Percentiles rank a stretch among this genome's conserved stretches.
phyloP scores from a whole-genome alignment of 2,888 invertebrate species.

The Tenthredo scrophulariae region DNA sequence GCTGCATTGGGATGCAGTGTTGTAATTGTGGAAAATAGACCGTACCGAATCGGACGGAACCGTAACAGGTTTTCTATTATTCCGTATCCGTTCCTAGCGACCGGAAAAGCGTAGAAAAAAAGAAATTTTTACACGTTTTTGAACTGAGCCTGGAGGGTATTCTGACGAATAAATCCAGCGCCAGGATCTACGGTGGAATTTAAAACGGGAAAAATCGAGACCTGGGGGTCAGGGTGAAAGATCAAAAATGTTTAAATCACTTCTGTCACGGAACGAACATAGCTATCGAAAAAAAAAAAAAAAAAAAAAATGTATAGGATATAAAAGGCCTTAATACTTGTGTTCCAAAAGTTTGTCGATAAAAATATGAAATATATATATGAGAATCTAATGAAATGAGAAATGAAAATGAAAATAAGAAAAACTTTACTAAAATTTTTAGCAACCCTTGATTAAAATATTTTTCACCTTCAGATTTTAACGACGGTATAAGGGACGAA shows the following conservation, averaged over 20 bases:
- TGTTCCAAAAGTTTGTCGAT: background rate
- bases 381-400: no score
- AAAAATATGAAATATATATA: no score
- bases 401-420: no score
- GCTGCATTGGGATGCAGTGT: background rate
- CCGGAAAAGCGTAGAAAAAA: slow-evolving; percentile 24
- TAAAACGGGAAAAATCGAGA: background rate
- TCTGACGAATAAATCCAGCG: background rate
- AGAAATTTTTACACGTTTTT: background rate
- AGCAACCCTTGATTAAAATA: slow-evolving; percentile 10
- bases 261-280: background rate
- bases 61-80: slow-evolving; percentile 44
- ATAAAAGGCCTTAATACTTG: background rate
- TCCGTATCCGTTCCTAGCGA: background rate
- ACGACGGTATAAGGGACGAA: background rate
- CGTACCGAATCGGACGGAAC: slow-evolving; percentile 31
- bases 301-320: background rate
- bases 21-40: slow-evolving; percentile 41
- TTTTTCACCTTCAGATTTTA: background rate
- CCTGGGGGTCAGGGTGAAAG: background rate
- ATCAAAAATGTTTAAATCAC: background rate
- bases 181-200: background rate
- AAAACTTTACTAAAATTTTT: background rate
- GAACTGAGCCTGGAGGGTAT: background rate
- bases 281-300: background rate